Percentiles rank a stretch among this genome's conserved stretches.
These are phyloP conservation scores for Procambarus virginalis DNA, from an alignment of 1,140 invertebrate species.

Conservation along the genomic window DNA sequence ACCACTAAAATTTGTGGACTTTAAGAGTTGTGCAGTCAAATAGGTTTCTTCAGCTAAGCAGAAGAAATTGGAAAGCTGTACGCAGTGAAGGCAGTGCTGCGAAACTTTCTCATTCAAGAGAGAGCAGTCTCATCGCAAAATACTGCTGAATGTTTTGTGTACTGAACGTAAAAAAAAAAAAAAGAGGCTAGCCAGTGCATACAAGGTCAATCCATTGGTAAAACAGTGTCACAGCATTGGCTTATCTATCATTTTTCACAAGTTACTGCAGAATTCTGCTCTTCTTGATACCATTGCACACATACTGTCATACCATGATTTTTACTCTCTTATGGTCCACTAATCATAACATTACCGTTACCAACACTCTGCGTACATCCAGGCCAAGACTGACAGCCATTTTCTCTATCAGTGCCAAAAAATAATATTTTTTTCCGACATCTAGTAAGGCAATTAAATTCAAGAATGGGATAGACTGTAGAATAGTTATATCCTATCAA, in stretches of 20 bases:
- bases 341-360: background rate
- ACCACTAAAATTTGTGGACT: conserved; percentile 64
- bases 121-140: conserved; percentile 44
- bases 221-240: background rate
- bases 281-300: conserved; percentile 18
- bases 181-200: conserved; percentile 53
- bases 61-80: conserved; percentile 58
- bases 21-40: conserved; percentile 54
- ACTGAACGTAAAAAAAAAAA: conserved; percentile 10
- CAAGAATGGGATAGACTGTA: conserved; percentile 51
- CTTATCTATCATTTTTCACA: background rate
- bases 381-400: conserved; percentile 46
- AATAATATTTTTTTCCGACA: background rate
- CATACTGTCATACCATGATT: background rate
- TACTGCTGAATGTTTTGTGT: conserved; percentile 36
- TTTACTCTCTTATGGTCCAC: background rate
- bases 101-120: conserved; percentile 40
- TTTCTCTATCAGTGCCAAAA: background rate
- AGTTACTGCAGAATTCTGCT: conserved; percentile 34
- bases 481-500: conserved; percentile 30
- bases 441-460: conserved; percentile 36
- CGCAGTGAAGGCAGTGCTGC: conserved; percentile 62
- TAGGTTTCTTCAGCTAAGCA: conserved; percentile 35
- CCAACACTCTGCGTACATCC: conserved; percentile 17
- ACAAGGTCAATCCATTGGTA: conserved; percentile 46